These are phyloP conservation scores for Calypte anna DNA, from an alignment of 2,113 vertebrate genomes.

Conservation along the genomic window DNA sequence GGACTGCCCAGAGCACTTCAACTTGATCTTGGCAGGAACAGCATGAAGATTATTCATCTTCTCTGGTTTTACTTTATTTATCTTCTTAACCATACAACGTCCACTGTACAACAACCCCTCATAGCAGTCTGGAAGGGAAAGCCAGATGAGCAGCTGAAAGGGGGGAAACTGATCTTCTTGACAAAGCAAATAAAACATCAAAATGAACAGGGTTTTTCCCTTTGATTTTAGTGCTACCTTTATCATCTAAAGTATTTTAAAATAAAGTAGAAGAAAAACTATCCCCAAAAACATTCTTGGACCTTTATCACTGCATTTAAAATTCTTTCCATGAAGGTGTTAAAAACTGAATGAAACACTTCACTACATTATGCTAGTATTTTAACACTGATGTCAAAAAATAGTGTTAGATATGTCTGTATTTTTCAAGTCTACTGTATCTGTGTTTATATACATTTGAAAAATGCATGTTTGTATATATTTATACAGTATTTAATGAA, in stretches of 20 bases:
- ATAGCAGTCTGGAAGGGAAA: not conserved
- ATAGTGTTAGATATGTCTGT: not conserved
- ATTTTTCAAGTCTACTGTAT: not conserved
- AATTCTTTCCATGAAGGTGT: not conserved
- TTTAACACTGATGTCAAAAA: not conserved
- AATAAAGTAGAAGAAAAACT: not conserved
- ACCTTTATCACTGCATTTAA: not conserved
- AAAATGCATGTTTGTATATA: not conserved
- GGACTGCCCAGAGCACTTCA: not conserved
- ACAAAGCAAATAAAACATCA: not conserved
- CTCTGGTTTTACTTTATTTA: not conserved
- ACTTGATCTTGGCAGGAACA: not conserved
- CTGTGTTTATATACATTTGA: not conserved
- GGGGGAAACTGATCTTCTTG: not conserved
- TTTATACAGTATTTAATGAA: not conserved
- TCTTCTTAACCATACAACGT: not conserved
- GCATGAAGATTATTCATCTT: not conserved
- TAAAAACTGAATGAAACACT: not conserved
- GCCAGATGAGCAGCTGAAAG: not conserved
- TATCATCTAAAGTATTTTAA: not conserved
- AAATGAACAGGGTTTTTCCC: accelerated
- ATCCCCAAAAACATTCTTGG: not conserved
- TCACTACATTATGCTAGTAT: not conserved
- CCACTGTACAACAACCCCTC: not conserved
- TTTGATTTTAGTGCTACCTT: not conserved